Base-by-base conservation (phyloP, 2,888 invertebrate genomes). In the Cordylochernes scorpioides region DNA sequence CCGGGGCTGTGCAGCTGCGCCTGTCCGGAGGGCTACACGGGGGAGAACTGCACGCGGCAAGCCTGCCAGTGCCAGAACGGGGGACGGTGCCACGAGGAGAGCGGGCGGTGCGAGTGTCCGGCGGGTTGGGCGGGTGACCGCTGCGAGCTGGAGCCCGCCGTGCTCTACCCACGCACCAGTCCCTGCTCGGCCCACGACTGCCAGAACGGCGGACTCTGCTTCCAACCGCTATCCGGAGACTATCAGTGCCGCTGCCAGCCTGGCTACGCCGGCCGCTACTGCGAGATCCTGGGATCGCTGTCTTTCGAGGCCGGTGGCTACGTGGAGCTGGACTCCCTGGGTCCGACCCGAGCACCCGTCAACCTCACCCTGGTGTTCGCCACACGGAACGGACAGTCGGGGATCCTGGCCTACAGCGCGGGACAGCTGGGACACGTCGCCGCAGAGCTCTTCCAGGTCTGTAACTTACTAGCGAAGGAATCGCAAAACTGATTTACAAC, bases 141-240 rank as follows among this genome's bases (percentile, higher is more conserved):
- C 59, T 94, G 91, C 58, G 91, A 91, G 59, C 71, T 78, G 15
- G 72, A 75, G 43, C 82, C 84, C 25, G 69, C 77, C 59, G 78
- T 80, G 31, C 63, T 71, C 53, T 75, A 80, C 49, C 71, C 72
- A 15, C 77, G 78, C 50, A 80, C 78, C 10, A 82, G 84, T 36
- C 82, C 84, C 9, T 91, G 91, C 55, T 78, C 86, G 38, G 50
- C 86, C 53, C 84, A 88, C 57, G 88, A 91, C 57, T 97, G 94
- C 57, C 75, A 84, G 50, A 86, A 94, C 56, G 91, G 84, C 55
- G 91, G 82, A 33, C 77, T 82, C 22, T 91, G 88, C 59, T 84
- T 86, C 55, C 73, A 84, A 53, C 84, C 80, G 3, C n/a, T n/a
- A 42, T 63, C 69, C 30, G 67, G 67, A 43, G 82, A 84, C 54